Percentiles rank a stretch among this genome's conserved stretches.
phyloP scores from a whole-genome alignment of 2,888 invertebrate genomes.

The Morpho deidamia region DNA sequence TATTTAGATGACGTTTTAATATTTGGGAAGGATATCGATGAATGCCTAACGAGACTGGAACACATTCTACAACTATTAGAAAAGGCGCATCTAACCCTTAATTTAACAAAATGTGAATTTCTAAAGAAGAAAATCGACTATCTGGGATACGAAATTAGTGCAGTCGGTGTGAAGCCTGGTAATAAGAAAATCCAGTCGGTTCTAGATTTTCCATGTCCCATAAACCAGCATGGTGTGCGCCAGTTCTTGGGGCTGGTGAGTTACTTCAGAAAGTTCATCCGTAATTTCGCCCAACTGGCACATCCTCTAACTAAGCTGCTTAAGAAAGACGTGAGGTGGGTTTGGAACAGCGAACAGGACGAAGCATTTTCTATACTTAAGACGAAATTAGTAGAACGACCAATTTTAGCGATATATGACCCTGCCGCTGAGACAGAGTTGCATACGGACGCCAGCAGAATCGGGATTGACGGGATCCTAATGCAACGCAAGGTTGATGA shows the following conservation, averaged over 20 bases:
- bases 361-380: slow-evolving; percentile 2
- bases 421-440: neutral
- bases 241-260: neutral
- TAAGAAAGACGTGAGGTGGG: slow-evolving; percentile 1
- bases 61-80: slow-evolving; percentile 10
- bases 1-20: slow-evolving; percentile 26
- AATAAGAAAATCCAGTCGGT: slow-evolving; percentile 20
- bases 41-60: slow-evolving; percentile 7
- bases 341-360: neutral
- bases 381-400: neutral
- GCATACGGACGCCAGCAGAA: neutral
- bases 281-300: neutral
- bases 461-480: neutral
- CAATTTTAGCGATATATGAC: neutral
- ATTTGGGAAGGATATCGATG: neutral
- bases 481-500: slow-evolving; percentile 2
- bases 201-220: slow-evolving; percentile 18
- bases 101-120: slow-evolving; percentile 13
- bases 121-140: slow-evolving; percentile 4
- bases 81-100: slow-evolving; percentile 5
- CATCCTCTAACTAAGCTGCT: neutral
- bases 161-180: slow-evolving; percentile 21
- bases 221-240: slow-evolving; percentile 12
- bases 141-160: slow-evolving; percentile 20
- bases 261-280: slow-evolving; percentile 1